Base-by-base conservation (phyloP, 2,888 invertebrate species). In the Polymixis lichenea region DNA sequence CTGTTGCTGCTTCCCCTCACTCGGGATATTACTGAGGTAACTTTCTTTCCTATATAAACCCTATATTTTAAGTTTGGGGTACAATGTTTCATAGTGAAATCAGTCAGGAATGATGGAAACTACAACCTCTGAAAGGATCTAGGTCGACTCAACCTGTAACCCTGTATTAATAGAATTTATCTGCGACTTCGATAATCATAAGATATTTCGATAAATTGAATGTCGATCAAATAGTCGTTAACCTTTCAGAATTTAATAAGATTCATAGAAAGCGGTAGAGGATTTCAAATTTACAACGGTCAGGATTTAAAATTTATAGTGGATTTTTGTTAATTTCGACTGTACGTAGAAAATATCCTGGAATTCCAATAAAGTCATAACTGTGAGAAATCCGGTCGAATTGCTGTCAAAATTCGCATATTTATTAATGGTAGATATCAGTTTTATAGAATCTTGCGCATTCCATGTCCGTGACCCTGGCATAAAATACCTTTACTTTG, bases 181-280 rank as follows among this genome's bases (percentile, higher is more conserved):
- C 22, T 75, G 15, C 17, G 25, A 43, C 17, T 38, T 49, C 49
- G 6, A 43, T 43, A 53, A 11, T 19, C 15, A 28, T 53, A 6
- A 15, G 9, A 19, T 58, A 43, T 73, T n/a, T 51, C 38, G 2
- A 22, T 28, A 13, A 17, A 58, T 71, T 79, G 0, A 79, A 46
- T 56, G 22, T 46, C 15, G 15, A 32, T 56, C 32, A 19, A 1
- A 38, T 49, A 53, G n/a, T 67, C 51, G 58, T 58, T 77, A 53
- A 77, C 17, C 68, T 22, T 61, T 17, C 9, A 77, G 25, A 56
- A 43, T 43, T 43, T 5, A 25, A 15, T 69, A 38, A 49, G n/a
- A 62, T 32, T n/a, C 43, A 28, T 64, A 28, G 9, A 56, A 46
- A 46, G 13, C 3, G 43, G 22, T 38, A 11, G 2, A 15, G n/a